A percentile compares a stretch with the other conserved stretches of the same genome.
Evolutionary conservation across 2,888 invertebrate genomes (phyloP).

Genomic region (Rotaria socialis): DNA sequence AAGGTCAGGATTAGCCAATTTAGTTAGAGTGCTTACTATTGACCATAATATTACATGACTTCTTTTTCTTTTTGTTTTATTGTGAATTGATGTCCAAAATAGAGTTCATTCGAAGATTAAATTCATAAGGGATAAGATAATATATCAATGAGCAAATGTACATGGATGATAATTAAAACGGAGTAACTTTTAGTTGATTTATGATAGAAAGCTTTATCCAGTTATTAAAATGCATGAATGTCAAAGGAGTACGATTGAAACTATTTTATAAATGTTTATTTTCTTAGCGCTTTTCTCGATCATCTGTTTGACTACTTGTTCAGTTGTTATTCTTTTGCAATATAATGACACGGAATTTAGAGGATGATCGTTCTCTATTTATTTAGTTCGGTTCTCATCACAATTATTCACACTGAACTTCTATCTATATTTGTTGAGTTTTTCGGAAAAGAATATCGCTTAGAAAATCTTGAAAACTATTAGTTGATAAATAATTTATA

Average conservation of each 20-base stretch:
- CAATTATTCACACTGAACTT: background rate
- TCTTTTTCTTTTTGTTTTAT: background rate
- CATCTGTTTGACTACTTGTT: background rate
- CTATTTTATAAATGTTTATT: too few species aligned
- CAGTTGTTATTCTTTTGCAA: background rate
- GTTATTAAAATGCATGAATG: too few species aligned
- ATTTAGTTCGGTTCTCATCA: background rate
- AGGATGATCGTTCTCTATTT: background rate
- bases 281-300: too few species aligned
- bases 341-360: background rate
- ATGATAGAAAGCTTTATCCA: too few species aligned
- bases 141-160: background rate
- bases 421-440: background rate
- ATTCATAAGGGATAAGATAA: conserved; percentile 20
- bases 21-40: conserved; percentile 19
- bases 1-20: conserved; percentile 24
- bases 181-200: background rate
- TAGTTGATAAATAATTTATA: too few species aligned
- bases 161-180: background rate
- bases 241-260: too few species aligned
- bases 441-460: background rate
- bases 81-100: background rate
- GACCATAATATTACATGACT: background rate
- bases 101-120: background rate
- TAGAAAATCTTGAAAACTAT: too few species aligned